Base-by-base conservation (phyloP, 2,888 invertebrate species). In the Stenotaenia linearis region DNA sequence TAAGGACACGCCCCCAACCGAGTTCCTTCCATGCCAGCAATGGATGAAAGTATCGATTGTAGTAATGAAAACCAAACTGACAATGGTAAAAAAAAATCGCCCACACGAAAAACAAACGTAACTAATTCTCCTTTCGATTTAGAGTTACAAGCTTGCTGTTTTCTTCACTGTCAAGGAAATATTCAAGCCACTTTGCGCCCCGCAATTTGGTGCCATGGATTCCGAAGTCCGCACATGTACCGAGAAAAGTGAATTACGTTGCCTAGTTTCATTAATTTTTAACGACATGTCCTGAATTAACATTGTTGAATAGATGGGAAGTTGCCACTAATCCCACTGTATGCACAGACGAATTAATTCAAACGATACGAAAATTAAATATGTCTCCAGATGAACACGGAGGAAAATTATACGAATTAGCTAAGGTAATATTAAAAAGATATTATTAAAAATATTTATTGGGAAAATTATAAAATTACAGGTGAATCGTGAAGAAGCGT, bases 221-320 rank as follows among this genome's bases (percentile, higher is more conserved):
- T 78, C 40, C 56, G 78, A 1, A 32, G 28, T 30, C 78, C 78
- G 3, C 78, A 78, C 18, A n/a, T 61, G n/a, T 78, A 78, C 61
- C 56, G 21, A 28, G 78, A 78, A 32, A 78, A 61, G 78, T 78
- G 18, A 25, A 5, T 77, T n/a, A 77, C 9, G 18, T n/a, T n/a
- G 23, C 7, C 1, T 45, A 45, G 5, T 45, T 45, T n/a, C 4
- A n/a, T n/a, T n/a, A n/a, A n/a, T 45, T 5, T 61, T 25, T 23
- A 25, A 25, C 25, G 10, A 28, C 10, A 23, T 69, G 23, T 25
- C 25, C 25, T 6, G 18, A 15, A 56, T 2, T 56, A 21, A 23
- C 21, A 4, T 21, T 23, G 23, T 69, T 69, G 25, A 69, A 9
- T 23, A 69, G 69, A 12, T 69, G 69, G 69, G 69, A 69, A 28